phyloP scores from a whole-genome alignment of 1,140 invertebrate species.

The Cephus cinctus region DNA sequence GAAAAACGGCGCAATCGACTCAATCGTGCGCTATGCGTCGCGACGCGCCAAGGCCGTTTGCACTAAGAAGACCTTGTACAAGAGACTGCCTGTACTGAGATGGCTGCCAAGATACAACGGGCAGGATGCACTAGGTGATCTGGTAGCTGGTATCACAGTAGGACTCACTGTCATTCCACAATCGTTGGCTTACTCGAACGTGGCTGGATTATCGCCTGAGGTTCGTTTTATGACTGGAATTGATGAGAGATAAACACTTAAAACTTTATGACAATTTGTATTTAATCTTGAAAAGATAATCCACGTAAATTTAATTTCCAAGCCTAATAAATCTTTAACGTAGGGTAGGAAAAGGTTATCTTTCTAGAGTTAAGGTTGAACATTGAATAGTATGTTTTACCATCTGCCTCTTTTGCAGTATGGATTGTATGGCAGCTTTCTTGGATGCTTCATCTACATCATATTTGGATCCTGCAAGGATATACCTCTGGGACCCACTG shows the following conservation, averaged over 20 bases:
- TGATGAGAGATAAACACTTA: no score
- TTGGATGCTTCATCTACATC: conserved; percentile 89
- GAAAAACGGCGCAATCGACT: conserved; percentile 34
- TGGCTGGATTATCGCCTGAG: conserved; percentile 76
- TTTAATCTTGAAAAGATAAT: no score
- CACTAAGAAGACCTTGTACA: conserved; percentile 68
- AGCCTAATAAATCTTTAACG: not conserved
- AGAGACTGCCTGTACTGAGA: conserved; percentile 67
- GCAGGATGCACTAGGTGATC: conserved; percentile 70
- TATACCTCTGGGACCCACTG: conserved; percentile 84
- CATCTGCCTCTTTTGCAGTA: conserved; percentile 68
- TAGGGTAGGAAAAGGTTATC: no score
- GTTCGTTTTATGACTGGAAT: no score
- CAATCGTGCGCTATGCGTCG: conserved; percentile 35
- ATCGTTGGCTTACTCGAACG: conserved; percentile 79
- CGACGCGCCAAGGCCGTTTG: conserved; percentile 46
- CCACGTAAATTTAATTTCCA: conserved; percentile 1
- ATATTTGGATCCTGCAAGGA: conserved; percentile 89
- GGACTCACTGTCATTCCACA: conserved; percentile 83
- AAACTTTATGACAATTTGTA: no score
- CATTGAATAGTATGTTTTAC: no score
- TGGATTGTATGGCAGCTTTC: conserved; percentile 88
- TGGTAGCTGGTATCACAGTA: conserved; percentile 84
- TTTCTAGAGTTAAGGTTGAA: no score
- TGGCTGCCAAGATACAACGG: conserved; percentile 74